Conservation (phyloP, 2,113 vertebrate genomes). For the Mesitornis unicolor region DNA sequence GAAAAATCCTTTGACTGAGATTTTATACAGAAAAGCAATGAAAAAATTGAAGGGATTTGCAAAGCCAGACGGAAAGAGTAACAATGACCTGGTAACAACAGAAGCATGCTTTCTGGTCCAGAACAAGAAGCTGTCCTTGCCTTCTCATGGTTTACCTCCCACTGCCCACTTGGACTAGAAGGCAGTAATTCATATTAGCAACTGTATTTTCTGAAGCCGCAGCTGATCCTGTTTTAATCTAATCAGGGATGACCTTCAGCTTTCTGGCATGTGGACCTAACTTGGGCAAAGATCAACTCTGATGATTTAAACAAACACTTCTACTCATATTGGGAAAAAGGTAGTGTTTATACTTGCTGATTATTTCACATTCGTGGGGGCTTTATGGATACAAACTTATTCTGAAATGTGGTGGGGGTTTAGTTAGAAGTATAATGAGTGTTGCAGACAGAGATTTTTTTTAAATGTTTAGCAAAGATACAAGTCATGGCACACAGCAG, state of each 20-base stretch:
- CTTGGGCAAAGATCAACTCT: not conserved
- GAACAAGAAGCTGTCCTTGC: not conserved
- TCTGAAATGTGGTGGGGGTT: not conserved
- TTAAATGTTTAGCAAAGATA: not conserved
- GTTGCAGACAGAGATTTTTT: not conserved
- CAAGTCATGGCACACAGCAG: not conserved
- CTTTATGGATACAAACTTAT: not conserved
- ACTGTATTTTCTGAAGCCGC: not conserved
- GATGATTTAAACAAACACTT: not conserved
- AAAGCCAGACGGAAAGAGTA: not conserved
- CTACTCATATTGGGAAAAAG: not conserved
- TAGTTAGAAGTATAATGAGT: not conserved
- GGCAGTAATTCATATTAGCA: accelerated
- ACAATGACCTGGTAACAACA: not conserved
- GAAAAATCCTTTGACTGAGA: not conserved
- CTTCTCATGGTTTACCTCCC: not conserved
- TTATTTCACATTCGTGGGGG: not conserved
- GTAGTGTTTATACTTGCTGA: not conserved
- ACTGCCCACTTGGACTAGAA: not conserved
- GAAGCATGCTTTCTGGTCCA: not conserved
- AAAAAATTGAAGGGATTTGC: not conserved
- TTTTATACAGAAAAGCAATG: not conserved
- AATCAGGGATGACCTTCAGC: not conserved
- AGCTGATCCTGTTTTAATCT: not conserved
- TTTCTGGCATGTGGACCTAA: not conserved